Evolutionary conservation across 1,140 invertebrate genomes (phyloP).

Genomic region (Drosophila hydei): DNA sequence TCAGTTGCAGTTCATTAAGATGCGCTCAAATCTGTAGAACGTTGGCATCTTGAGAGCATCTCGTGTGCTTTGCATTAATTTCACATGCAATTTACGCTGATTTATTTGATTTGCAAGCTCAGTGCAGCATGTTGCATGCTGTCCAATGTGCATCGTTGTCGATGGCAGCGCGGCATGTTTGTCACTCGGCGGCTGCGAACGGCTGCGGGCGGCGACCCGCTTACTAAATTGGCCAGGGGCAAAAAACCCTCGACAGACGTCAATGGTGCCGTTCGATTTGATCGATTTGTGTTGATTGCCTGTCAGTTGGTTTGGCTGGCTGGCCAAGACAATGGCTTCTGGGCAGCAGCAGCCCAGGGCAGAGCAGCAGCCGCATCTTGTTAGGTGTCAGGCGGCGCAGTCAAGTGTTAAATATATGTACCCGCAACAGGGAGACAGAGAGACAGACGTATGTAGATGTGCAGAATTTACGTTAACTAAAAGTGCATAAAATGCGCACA

Average conservation of each 20-base stretch:
- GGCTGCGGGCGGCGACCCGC: slow-evolving; percentile 37
- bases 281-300: slow-evolving; percentile 82
- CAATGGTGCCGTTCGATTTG: slow-evolving; percentile 66
- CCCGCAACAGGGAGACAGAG: neutral
- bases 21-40: neutral
- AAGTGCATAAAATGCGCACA: slow-evolving; percentile 77
- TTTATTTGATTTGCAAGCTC: slow-evolving; percentile 77
- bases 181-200: slow-evolving; percentile 49
- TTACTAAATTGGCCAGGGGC: slow-evolving; percentile 69
- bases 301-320: slow-evolving; percentile 56
- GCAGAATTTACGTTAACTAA: slow-evolving; percentile 76
- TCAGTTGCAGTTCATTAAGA: slow-evolving; percentile 35
- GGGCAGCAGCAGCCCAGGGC: slow-evolving; percentile 4
- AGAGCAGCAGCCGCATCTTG: slow-evolving; percentile 47
- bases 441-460: slow-evolving; percentile 10
- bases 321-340: slow-evolving; percentile 64
- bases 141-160: no score
- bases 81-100: slow-evolving; percentile 82
- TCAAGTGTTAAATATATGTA: slow-evolving; percentile 80
- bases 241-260: slow-evolving; percentile 36
- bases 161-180: slow-evolving; percentile 48
- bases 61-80: slow-evolving; percentile 74
- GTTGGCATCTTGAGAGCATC: slow-evolving; percentile 32
- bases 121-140: slow-evolving; percentile 36
- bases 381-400: slow-evolving; percentile 76